Conservation (phyloP, 1,140 invertebrate genomes). For the Drosophila malerkotliana region DNA sequence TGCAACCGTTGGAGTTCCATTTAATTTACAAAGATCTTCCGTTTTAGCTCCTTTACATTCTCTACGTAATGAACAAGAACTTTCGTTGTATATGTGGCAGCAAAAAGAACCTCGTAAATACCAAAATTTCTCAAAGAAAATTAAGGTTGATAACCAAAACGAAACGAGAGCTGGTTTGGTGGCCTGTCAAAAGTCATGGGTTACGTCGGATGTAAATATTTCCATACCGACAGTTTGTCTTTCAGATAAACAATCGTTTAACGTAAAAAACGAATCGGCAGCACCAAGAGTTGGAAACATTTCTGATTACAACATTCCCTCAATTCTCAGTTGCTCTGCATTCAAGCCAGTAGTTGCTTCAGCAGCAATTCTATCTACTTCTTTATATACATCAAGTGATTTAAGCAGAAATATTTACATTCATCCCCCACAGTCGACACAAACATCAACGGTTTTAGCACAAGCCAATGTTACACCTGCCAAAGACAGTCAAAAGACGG, state of each 20-base stretch:
- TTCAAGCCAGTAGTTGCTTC: slow-evolving; percentile 86
- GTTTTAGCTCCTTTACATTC: slow-evolving; percentile 82
- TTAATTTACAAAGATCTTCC: slow-evolving; percentile 85
- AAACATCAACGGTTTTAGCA: slow-evolving; percentile 83
- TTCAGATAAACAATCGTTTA: slow-evolving; percentile 19
- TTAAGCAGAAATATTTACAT: slow-evolving; percentile 48
- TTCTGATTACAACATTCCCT: slow-evolving; percentile 56
- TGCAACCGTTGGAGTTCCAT: slow-evolving; percentile 84
- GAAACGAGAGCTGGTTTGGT: slow-evolving; percentile 84
- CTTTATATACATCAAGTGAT: slow-evolving; percentile 59
- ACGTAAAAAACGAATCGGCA: slow-evolving; percentile 45
- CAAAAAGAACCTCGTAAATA: slow-evolving; percentile 84
- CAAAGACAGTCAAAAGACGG: slow-evolving; percentile 11
- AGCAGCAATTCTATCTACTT: slow-evolving; percentile 60
- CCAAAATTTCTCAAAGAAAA: slow-evolving; percentile 54
- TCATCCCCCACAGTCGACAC: slow-evolving; percentile 48
- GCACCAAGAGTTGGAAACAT: slow-evolving; percentile 11
- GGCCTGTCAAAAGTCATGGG: slow-evolving; percentile 87
- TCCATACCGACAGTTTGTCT: slow-evolving; percentile 7
- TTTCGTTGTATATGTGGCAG: slow-evolving; percentile 86
- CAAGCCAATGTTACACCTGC: slow-evolving; percentile 48
- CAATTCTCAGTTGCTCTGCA: slow-evolving; percentile 84
- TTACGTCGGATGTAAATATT: slow-evolving; percentile 77
- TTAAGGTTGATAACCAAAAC: not conserved
- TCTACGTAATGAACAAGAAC: slow-evolving; percentile 51